phyloP scores from a whole-genome alignment of 2,888 invertebrate species.

The Drosophila recens region DNA sequence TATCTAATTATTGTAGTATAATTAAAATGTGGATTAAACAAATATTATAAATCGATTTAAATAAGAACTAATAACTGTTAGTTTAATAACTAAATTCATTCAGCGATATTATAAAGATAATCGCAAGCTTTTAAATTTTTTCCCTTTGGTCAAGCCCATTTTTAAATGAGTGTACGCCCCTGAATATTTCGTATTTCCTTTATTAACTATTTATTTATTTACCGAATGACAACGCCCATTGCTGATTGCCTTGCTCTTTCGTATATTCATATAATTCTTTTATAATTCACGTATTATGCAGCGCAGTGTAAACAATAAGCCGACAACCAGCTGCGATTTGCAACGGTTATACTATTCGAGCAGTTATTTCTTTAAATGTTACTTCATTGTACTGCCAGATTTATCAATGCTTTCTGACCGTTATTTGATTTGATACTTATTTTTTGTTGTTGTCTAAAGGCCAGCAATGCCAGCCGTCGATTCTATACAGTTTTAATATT shows the following conservation, averaged over 20 bases:
- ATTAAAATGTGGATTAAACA: not conserved
- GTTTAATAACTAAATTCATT: not conserved
- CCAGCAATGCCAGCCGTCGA: slow-evolving; percentile 53
- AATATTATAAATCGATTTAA: not conserved
- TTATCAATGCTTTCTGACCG: slow-evolving; percentile 47
- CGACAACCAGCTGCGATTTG: slow-evolving; percentile 57
- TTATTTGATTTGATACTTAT: slow-evolving; percentile 32
- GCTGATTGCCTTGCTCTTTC: slow-evolving; percentile 23
- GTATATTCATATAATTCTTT: slow-evolving; percentile 18
- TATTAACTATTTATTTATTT: not conserved
- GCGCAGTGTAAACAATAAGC: slow-evolving; percentile 30
- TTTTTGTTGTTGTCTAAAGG: slow-evolving; percentile 42
- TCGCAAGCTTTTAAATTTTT: not conserved
- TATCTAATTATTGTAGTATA: slow-evolving; percentile 2
- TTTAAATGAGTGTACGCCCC: too few species aligned
- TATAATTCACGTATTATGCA: slow-evolving; percentile 25
- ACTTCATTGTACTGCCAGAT: slow-evolving; percentile 43
- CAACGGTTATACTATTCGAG: slow-evolving; percentile 43
- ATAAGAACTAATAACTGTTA: not conserved
- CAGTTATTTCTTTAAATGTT: slow-evolving; percentile 59
- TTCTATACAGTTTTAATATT: slow-evolving; percentile 40
- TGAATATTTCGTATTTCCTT: not conserved
- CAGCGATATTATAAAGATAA: not conserved
- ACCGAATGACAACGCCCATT: slow-evolving; percentile 7
- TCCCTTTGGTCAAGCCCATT: not conserved